Evolutionary conservation across 2,113 vertebrate genomes (phyloP).

Genomic region (Saccopteryx leptura): DNA sequence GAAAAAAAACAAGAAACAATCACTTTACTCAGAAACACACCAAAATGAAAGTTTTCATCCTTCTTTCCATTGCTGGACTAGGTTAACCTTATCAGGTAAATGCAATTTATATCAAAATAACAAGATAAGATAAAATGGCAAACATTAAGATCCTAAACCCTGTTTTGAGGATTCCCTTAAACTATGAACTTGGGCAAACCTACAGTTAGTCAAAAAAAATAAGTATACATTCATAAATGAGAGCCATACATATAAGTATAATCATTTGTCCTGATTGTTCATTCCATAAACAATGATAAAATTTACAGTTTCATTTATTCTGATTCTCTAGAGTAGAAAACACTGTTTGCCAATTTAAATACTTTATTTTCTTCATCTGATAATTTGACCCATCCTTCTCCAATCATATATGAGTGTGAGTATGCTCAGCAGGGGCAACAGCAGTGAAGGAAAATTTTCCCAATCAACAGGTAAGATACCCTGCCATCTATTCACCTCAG

Average conservation of each 20-base stretch:
- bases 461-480: neutral
- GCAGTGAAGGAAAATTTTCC: neutral
- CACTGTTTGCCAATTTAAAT: neutral
- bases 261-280: constrained; percentile 25
- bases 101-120: constrained; percentile 28
- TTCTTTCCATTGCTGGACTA: neutral
- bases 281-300: constrained; percentile 41
- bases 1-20: constrained; percentile 52
- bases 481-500: neutral
- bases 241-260: neutral
- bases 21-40: constrained; percentile 24
- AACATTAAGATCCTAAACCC: constrained; percentile 43
- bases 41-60: constrained; percentile 22
- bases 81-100: constrained; percentile 4
- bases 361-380: constrained; percentile 35
- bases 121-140: neutral
- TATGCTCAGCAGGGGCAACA: neutral
- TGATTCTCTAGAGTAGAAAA: neutral
- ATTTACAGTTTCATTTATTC: constrained; percentile 39
- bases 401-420: neutral
- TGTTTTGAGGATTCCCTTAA: neutral
- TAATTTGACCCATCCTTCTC: neutral
- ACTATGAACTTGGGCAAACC: constrained; percentile 55
- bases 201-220: neutral
- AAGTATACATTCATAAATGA: constrained; percentile 58